Conservation (phyloP, 2,113 vertebrate species). For the Nannospalax galili region DNA sequence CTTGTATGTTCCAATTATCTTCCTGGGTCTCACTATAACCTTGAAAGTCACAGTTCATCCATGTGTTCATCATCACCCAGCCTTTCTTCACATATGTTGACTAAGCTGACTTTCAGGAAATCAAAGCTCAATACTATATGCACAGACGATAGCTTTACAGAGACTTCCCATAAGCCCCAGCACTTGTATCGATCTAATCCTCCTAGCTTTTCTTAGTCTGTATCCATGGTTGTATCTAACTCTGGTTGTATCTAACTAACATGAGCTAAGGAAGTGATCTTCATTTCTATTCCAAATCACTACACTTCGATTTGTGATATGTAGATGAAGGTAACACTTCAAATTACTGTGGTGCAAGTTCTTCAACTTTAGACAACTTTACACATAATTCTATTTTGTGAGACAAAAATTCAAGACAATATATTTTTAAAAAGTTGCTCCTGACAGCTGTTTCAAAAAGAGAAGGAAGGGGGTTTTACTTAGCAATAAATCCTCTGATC, state of each 20-base stretch:
- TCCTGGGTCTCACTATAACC: neutral
- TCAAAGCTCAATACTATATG: neutral
- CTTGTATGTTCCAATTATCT: neutral
- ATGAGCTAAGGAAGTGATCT: neutral
- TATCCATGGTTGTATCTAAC: too few relatives aligned
- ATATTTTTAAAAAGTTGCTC: neutral
- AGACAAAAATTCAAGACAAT: neutral
- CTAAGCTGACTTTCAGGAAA: neutral
- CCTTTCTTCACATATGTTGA: neutral
- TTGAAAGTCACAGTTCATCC: neutral
- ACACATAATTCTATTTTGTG: neutral
- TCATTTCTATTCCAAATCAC: neutral
- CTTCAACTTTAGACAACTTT: neutral
- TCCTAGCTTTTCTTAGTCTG: neutral
- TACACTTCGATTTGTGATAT: neutral
- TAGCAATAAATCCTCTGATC: neutral
- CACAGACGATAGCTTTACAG: neutral
- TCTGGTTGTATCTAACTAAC: too few relatives aligned
- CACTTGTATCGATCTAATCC: neutral
- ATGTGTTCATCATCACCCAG: neutral
- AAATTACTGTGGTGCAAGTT: neutral
- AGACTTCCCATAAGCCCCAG: neutral
- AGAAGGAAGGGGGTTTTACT: neutral
- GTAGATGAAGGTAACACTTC: neutral
- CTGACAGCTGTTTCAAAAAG: conserved; percentile 1